These are phyloP conservation scores for Shargacucullia verbasci DNA, from an alignment of 2,888 invertebrate species.

Conservation along the genomic window DNA sequence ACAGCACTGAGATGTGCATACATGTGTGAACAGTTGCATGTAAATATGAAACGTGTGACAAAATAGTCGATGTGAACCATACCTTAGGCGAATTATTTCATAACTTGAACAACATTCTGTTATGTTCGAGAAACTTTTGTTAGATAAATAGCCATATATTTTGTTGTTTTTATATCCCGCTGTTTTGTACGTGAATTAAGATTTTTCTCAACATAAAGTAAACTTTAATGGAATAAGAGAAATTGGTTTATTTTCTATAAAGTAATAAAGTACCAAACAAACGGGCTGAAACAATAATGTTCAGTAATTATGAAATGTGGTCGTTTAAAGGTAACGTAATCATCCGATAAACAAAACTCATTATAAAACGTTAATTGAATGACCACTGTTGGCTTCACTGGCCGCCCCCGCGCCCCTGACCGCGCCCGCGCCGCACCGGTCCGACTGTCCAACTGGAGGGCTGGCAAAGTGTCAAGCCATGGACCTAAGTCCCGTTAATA, in stretches of 20 bases:
- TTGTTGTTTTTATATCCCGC: constrained; percentile 7
- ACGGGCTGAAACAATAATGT: background rate
- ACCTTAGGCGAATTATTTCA: background rate
- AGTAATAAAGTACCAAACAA: background rate
- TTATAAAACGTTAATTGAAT: background rate
- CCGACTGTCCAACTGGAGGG: background rate
- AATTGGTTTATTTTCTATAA: background rate
- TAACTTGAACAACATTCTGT: constrained; percentile 1
- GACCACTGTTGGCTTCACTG: background rate
- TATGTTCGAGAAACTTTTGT: no score
- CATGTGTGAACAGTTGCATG: no score
- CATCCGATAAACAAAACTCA: background rate
- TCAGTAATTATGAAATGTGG: background rate
- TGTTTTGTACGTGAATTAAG: background rate
- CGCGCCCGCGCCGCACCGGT: background rate
- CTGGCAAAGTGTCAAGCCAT: background rate
- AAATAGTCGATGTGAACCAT: background rate
- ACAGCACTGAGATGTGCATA: no score
- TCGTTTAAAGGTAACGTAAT: background rate
- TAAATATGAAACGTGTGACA: no score
- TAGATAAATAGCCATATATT: background rate
- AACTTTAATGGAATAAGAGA: constrained; percentile 1
- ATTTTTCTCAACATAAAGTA: constrained; percentile 5
- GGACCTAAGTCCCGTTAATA: constrained; percentile 17
- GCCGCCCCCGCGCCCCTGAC: background rate